Evolutionary conservation across 2,888 invertebrate genomes (phyloP), one percentile per base, ranked within the genome.

Genomic region (Tillus elongatus): DNA sequence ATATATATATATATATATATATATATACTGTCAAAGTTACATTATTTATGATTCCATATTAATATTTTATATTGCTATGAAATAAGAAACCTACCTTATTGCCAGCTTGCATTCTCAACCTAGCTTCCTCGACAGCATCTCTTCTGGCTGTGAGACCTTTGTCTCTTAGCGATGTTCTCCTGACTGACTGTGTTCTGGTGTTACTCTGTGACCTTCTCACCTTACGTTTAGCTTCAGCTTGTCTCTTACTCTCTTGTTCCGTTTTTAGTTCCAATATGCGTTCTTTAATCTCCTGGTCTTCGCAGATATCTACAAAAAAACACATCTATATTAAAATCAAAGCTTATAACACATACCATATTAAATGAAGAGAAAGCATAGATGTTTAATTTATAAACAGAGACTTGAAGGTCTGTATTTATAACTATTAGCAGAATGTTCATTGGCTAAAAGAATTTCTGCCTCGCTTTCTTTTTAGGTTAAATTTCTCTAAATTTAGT

Each of bases 111-210:
- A 6, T 6, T 54, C 83, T 70, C 28, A 84, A 64, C 41, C 86
- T 71, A 13, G 92, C 92, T 64, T 96, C 96, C 60, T 95, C 92
- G 28, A 88, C 79, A 13, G 90, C 93, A 67, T 96, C 96, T 50
- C 91, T 86, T 64, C 92, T 87, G 26, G 93, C 89, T 36, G 93
- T 88, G 49, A 91, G 73, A 46, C 86, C 87, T 68, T 93, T 93
- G 65, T 96, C 95, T 12, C 95, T 74, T 42, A 95, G 75, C 30
- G 92, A 93, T 28, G 93, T 93, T 43, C 96, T 74, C 27, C 95
- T 76, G 29, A 96, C 90, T 32, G 92, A 93, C 57, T 93, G 89
- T 45, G 93, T 92, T 61, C 90, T 72, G 12, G 84, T 79, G 35
- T 82, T 82, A 53, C 81, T 81, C 59, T 83, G 83, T 10, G 83